Evolutionary conservation across 2,888 invertebrate species (phyloP), one percentile per base, ranked within the genome.

Genomic region (Bellardia bayeri): DNA sequence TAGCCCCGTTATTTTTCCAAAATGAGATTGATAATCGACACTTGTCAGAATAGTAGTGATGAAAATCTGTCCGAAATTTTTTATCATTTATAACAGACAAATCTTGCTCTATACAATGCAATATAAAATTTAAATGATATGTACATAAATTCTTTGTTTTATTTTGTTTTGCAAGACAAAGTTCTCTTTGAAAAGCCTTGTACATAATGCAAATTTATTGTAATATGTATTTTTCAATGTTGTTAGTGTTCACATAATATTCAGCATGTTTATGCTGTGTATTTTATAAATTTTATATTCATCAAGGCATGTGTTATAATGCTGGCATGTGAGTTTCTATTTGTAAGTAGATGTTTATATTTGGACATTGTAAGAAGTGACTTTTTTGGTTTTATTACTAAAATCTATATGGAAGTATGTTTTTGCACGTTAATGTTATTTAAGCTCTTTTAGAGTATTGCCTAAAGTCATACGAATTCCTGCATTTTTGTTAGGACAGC

Each of bases 201-300:
- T 23, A 58, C 11, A 71, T 71, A 64, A 75, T 61, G 69, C 56
- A 61, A 64, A 58, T 37, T 64, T 54, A 64, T 58, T 64, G 72
- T 56, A 72, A 85, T 76, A 23, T 23, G 23, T 23, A 69, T 16
- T 42, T 56, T 69, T 85, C 37, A 49, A 69, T 69, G 30, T 68
- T 63, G 6, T 11, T 16, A 69, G n/a, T 33, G 5, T 45, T 68
- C 33, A 63, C 58, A 69, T 61, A 16, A 74, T 30, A 6, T 54
- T 51, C 13, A 54, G 2, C 16, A 69, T 49, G 45, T 40, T 80
- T 63, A 2, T 80, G 3, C 14, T 37, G 23, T 49, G 51, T 11
- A 16, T 54, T 40, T 63, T 23, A 5, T 5, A 33, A 61, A 13
- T 56, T 56, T 56, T 56, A 56, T 66, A 16, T 68, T 66, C 16